Evolutionary conservation across 2,113 vertebrate species (phyloP), one percentile per base, ranked within the genome.

Genomic region (Henicopernis longicauda): DNA sequence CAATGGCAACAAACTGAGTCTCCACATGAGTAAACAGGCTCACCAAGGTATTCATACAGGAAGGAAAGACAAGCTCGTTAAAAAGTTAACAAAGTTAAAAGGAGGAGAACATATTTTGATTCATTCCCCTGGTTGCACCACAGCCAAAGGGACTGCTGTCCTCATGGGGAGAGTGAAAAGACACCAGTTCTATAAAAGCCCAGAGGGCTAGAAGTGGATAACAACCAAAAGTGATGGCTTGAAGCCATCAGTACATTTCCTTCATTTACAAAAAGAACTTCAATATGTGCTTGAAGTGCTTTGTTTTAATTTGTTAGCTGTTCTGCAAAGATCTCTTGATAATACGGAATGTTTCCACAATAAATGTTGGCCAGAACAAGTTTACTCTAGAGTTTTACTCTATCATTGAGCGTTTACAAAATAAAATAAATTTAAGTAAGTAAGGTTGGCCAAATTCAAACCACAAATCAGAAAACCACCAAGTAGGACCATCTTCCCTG

Each of bases 401-500:
- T 96, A 97, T 98, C 98, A 97, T 90, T 97, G 97, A 97, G 96
- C 93, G 74, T 97, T 98, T 98, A 91, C 97, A 98, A 98, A 98
- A 98, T 97, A 98, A 98, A 98, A 98, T 97, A 97, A 97, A 98
- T 98, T 98, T 97, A 97, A 98, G 97, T 92, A 97, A 95, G 92
- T 49, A 88, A 96, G 79, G 96, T 97, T 96, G 97, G 97, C 98
- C 98, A 98, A 98, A 97, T 97, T 94, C 97, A 98, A 98, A 98
- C 98, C 98, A 97, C 98, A 98, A 98, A 98, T 98, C 98, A 98
- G 96, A 98, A 98, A 98, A 98, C 97, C 97, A 98, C 98, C 97
- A 97, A 97, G 97, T 96, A 96, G 86, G 97, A 93, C 97, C 97
- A 97, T 96, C 94, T 88, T 88, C 63, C 47, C 96, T 98, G 98